Base-by-base conservation (phyloP, 2,888 invertebrate species). In the Meteorus cinctellus region DNA sequence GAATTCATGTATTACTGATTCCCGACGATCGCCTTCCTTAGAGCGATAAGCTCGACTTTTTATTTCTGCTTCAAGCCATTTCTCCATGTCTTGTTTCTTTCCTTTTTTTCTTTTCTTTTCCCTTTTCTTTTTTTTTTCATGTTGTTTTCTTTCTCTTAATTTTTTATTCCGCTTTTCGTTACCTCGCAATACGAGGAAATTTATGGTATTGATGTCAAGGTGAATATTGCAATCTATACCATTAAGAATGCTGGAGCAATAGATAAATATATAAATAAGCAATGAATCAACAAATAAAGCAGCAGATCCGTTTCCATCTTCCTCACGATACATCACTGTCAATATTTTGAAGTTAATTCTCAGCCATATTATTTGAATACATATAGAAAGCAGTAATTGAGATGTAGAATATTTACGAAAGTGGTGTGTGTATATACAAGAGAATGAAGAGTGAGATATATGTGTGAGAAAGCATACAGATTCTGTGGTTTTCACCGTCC, bases 1-100 rank as follows among this genome's bases (percentile, higher is more conserved):
- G 63, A 72, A 72, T 72, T 72, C 63, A 72, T 72, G 72, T 72
- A 72, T 72, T 63, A 72, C 63, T 48, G 41, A 72, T 63, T 65
- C 69, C 55, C 55, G 69, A 72, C 72, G 72, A 72, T 63, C 62
- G 62, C 72, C 60, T 60, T 34, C 24, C 70, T 70, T 45, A n/a
- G n/a, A 70, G 27, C 55, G 69, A 55, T 69, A 69, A 72, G 72
- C 72, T 63, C 36, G 27, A 34, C 24, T 62, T 45, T 62, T 72
- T 48, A 41, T 72, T 45, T 62, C 48, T 63, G 12, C 29, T 27
- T 60, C 45, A 16, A 41, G 41, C 29, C 41, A 45, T 62, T 72
- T n/a, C 29, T 45, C 45, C 19, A 29, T 68, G 48, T n/a, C 59
- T 36, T 34, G 36, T 71, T 14, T 36, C 31, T 36, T 1, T 24